Evolutionary conservation across 1,140 invertebrate species (phyloP).

Genomic region (Drosophila carrolli): DNA sequence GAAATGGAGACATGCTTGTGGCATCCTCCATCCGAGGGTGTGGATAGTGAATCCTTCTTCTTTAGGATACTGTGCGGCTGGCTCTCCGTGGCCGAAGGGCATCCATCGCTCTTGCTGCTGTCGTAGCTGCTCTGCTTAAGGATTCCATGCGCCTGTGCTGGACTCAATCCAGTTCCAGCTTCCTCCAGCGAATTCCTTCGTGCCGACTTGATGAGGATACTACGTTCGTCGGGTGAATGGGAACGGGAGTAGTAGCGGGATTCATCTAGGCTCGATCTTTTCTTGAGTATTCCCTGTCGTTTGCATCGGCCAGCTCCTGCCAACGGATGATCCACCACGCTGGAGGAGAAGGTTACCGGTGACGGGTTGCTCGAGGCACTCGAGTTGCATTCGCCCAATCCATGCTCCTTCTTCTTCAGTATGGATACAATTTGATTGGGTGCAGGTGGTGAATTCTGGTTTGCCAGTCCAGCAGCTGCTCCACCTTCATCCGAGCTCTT

Average conservation of each 20-base stretch:
- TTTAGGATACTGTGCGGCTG: constrained; percentile 92
- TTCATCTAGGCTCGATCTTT: constrained; percentile 91
- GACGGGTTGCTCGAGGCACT: constrained; percentile 86
- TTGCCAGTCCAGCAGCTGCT: constrained; percentile 2
- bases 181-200: constrained; percentile 85
- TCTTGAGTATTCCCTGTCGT: constrained; percentile 92
- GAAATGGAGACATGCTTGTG: constrained; percentile 89
- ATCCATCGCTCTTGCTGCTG: constrained; percentile 86
- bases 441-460: constrained; percentile 65
- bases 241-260: constrained; percentile 85
- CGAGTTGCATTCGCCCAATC: constrained; percentile 84
- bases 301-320: constrained; percentile 82
- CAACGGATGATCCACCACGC: constrained; percentile 87
- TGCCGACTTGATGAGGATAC: constrained; percentile 82
- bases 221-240: constrained; percentile 83
- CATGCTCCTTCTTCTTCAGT: constrained; percentile 90
- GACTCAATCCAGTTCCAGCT: constrained; percentile 47
- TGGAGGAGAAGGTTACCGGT: constrained; percentile 90
- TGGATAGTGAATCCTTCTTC: constrained; percentile 88
- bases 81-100: constrained; percentile 86
- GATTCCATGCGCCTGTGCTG: constrained; percentile 86
- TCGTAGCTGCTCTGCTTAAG: constrained; percentile 88
- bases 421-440: constrained; percentile 89
- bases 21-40: constrained; percentile 84
- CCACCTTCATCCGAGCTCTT: constrained; percentile 84